Base-by-base conservation (phyloP, 2,797 vertebrate genomes). In the Sebastes iracundus region DNA sequence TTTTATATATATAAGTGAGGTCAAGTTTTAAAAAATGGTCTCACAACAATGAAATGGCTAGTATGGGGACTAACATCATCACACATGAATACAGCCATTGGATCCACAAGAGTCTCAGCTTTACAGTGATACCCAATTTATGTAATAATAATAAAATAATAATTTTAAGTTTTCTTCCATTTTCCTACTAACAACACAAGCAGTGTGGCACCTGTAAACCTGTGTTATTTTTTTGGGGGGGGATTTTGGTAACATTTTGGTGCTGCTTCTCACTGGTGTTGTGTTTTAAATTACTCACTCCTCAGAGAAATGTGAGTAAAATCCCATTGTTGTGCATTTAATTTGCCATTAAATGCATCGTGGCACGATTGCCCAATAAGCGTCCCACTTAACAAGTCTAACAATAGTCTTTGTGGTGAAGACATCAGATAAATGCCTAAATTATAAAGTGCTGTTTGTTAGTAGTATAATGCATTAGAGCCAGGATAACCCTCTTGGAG, bases 361-460 rank as follows among this genome's bases (percentile, higher is more conserved):
- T 61, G 38, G 53, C 52, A 72, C 22, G 60, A 79, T 38, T 28
- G 52, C 22, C 11, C 38, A 52, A 77, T 53, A 66, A 65, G 10
- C 67, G 30, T n/a, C 61, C 9, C 46, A 52, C 16, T 64, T 28
- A 22, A 75, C 64, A 75, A 56, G 18, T 69, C 33, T n/a, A 38
- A 75, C 64, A 79, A 49, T 14, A 6, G 13, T 14, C 68, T 79
- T 81, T 68, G 33, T 22, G 32, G 18, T 73, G 64, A 81, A 55
- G 13, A 62, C 22, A 75, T 67, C 59, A 70, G 30, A 74, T 84
- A 72, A 78, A 81, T 49, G 20, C 46, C 33, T 77, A 69, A 77
- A 85, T 55, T 61, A 77, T 10, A 20, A 13, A 71, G 22, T 42
- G 42, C 25, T 25, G 46, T 85, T 65, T 64, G 55, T 72, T 65